Base-by-base conservation (phyloP, 2,113 vertebrate species). In the Zosterops pallidus region DNA sequence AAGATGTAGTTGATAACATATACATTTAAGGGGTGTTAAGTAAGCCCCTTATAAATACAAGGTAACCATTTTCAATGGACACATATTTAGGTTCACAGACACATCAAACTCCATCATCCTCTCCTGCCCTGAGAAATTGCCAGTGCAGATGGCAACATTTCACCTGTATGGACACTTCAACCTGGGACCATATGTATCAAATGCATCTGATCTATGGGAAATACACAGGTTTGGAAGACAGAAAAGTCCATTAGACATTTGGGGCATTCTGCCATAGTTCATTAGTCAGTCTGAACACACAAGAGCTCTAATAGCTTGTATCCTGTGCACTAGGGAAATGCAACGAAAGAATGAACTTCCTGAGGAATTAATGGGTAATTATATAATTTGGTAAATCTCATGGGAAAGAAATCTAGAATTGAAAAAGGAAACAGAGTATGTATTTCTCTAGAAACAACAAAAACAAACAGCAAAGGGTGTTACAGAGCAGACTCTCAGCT, bases 281-380 rank as follows among this genome's bases (percentile, higher is more conserved):
- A 89, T 94, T 64, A 92, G 72, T 60, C 80, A 86, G 79, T 57
- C 64, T 84, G 76, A 82, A 62, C 69, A 77, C 56, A 93, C 19
- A 53, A 69, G 60, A 90, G 49, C 88, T 91, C 81, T 94, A 95
- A 93, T 76, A 82, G 90, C 83, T 82, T 55, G 49, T 59, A 96
- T 92, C 92, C 95, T 96, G 95, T 68, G 88, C 92, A 89, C 83
- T 62, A 89, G 90, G 62, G 76, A 95, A 95, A 89, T 69, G 80
- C 69, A 95, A 62, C 9, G 35, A 60, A 86, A 78, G 82, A 91
- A 93, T 80, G 77, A 93, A 92, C 92, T 97, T 97, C 95, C 96
- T 96, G 92, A 93, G 76, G 85, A 94, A 90, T 94, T 95, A 94
- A 94, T 78, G 64, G 74, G n/a, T 53, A 96, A 90, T 90, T 81